These are phyloP conservation scores for Drosophila parvula DNA, from an alignment of 1,140 invertebrate species.

Conservation along the genomic window DNA sequence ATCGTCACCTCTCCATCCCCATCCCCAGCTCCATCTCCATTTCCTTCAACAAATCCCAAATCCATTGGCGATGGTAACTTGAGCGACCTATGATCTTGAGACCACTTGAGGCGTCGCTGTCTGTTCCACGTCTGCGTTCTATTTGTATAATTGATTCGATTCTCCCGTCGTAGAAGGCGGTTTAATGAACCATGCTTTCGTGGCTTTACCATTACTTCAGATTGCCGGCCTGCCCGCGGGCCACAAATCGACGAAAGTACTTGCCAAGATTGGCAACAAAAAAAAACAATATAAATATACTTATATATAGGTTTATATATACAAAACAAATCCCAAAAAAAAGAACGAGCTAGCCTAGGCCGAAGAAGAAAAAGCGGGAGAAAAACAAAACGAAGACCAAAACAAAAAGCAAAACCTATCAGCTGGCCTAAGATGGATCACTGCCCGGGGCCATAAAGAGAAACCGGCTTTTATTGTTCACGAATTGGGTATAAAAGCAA, in stretches of 20 bases:
- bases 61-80: constrained; percentile 33
- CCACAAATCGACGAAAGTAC: constrained; percentile 68
- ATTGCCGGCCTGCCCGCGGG: constrained; percentile 44
- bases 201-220: constrained; percentile 30
- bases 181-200: constrained; percentile 70
- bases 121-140: constrained; percentile 50
- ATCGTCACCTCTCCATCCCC: neutral
- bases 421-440: constrained; percentile 61
- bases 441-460: constrained; percentile 52
- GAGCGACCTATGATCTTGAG: constrained; percentile 59
- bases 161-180: constrained; percentile 34
- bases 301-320: neutral
- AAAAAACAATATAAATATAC: neutral
- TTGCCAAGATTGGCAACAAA: constrained; percentile 35
- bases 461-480: constrained; percentile 60
- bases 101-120: constrained; percentile 54
- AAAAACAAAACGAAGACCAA: constrained; percentile 37
- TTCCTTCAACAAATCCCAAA: constrained; percentile 10
- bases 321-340: constrained; percentile 8
- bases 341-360: constrained; percentile 11
- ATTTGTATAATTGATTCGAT: constrained; percentile 74
- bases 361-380: constrained; percentile 35
- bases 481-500: constrained; percentile 57
- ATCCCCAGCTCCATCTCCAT: neutral
- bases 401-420: constrained; percentile 45